Evolutionary conservation across 2,113 vertebrate species (phyloP).

Genomic region (Carollia perspicillata): DNA sequence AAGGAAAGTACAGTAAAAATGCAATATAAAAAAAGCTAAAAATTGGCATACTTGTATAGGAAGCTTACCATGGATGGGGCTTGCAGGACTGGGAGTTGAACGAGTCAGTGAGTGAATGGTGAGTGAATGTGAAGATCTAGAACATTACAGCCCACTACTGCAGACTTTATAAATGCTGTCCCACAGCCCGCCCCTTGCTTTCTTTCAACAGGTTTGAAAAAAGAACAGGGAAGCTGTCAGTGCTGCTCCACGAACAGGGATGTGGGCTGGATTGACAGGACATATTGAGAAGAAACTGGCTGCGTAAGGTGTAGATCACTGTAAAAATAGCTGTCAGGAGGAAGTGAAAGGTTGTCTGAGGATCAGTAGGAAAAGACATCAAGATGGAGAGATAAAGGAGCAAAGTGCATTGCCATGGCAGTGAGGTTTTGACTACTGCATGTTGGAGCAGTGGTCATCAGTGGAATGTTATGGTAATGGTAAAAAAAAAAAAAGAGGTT

Average conservation of each 20-base stretch:
- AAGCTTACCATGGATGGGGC: background rate
- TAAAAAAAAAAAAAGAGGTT: background rate
- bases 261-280: background rate
- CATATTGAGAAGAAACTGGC: background rate
- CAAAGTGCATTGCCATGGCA: background rate
- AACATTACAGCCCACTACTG: background rate
- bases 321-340: background rate
- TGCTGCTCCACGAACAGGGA: background rate
- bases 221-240: background rate
- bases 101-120: background rate
- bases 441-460: background rate
- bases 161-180: background rate
- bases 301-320: background rate
- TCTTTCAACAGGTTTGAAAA: background rate
- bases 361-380: background rate
- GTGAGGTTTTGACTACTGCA: background rate
- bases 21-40: background rate
- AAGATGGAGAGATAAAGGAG: background rate
- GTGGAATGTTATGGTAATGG: background rate
- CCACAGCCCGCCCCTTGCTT: background rate
- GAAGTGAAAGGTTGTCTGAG: background rate
- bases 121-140: background rate
- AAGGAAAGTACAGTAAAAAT: background rate
- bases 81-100: background rate
- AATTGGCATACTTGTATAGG: background rate